Evolutionary conservation across 2,113 vertebrate species (phyloP).

Genomic region (Parotia lawesii): DNA sequence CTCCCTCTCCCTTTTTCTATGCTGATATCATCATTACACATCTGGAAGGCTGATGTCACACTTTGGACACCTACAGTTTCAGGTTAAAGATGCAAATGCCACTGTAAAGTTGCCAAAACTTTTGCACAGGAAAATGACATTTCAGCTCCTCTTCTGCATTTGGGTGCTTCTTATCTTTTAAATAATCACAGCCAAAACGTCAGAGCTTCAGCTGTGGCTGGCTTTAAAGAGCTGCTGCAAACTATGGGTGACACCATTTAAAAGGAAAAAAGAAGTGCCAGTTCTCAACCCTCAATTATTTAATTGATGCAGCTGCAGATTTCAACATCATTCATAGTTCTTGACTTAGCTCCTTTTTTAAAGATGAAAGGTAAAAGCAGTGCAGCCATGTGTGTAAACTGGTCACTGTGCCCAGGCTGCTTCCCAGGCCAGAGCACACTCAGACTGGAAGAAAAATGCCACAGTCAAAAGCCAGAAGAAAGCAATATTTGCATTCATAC

Average conservation of each 20-base stretch:
- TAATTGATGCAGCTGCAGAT: neutral
- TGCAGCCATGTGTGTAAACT: neutral
- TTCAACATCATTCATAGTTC: neutral
- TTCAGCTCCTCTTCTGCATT: neutral
- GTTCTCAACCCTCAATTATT: neutral
- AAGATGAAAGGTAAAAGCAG: conserved; percentile 1
- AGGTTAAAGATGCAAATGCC: neutral
- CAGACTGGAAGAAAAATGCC: neutral
- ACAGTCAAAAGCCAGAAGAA: neutral
- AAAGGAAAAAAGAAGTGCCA: neutral
- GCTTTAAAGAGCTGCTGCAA: neutral
- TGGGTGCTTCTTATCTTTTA: neutral
- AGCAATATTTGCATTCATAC: neutral
- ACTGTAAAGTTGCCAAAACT: neutral
- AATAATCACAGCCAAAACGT: neutral
- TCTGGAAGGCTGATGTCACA: neutral
- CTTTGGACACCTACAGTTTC: neutral
- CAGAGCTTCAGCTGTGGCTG: neutral
- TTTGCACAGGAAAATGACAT: neutral
- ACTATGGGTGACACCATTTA: neutral
- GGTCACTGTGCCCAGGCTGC: neutral
- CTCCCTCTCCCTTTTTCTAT: accelerated
- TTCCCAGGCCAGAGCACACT: neutral
- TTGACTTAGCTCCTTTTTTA: neutral
- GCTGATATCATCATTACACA: neutral